Evolutionary conservation across 2,888 invertebrate genomes (phyloP).

Genomic region (Leucania comma): DNA sequence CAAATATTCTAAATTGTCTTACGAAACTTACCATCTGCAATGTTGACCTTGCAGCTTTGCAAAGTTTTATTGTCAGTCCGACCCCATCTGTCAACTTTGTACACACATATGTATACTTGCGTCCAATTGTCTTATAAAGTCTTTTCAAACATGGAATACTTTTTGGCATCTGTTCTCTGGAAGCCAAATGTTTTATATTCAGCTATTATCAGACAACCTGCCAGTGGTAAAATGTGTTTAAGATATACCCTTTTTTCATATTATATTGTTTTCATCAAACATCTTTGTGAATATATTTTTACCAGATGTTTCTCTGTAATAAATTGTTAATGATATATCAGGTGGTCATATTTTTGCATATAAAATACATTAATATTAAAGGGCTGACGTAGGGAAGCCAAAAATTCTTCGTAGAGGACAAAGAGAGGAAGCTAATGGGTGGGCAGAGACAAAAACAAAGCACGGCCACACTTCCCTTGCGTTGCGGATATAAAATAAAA

Average conservation of each 20-base stretch:
- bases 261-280: slow-evolving; percentile 3
- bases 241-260: slow-evolving; percentile 13
- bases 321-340: slow-evolving; percentile 26
- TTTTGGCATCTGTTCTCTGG: slow-evolving; percentile 63
- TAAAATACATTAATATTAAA: slow-evolving; percentile 75
- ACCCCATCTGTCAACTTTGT: slow-evolving; percentile 63
- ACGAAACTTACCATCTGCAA: slow-evolving; percentile 62
- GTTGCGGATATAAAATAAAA: slow-evolving; percentile 78
- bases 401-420: slow-evolving; percentile 84
- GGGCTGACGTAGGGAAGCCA: slow-evolving; percentile 80
- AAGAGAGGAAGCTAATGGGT: slow-evolving; percentile 88
- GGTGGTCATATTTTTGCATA: slow-evolving; percentile 71
- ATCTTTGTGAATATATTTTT: not conserved
- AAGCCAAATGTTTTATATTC: slow-evolving; percentile 59
- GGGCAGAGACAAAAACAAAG: slow-evolving; percentile 83
- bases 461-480: slow-evolving; percentile 77
- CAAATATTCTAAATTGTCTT: slow-evolving; percentile 42
- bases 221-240: slow-evolving; percentile 34
- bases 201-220: slow-evolving; percentile 26
- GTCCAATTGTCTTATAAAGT: slow-evolving; percentile 61
- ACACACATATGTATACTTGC: slow-evolving; percentile 39
- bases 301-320: slow-evolving; percentile 14
- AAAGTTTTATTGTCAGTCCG: slow-evolving; percentile 60
- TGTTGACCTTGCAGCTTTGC: slow-evolving; percentile 60
- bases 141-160: slow-evolving; percentile 57